Percentiles rank a stretch among this genome's conserved stretches.
Evolutionary conservation across 2,113 vertebrate genomes (phyloP).

Genomic region (Bufo gargarizans): DNA sequence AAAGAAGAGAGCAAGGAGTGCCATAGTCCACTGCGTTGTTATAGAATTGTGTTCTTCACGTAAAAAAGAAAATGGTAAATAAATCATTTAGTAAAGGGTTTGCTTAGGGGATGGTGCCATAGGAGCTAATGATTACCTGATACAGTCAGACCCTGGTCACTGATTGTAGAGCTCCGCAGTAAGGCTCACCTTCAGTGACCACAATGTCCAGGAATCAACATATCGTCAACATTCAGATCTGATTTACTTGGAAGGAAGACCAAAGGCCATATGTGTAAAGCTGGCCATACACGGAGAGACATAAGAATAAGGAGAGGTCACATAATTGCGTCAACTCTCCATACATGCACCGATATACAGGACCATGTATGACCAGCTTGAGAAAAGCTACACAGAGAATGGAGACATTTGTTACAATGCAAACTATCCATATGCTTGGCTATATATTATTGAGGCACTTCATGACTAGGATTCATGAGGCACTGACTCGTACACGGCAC

Average conservation of each 20-base stretch:
- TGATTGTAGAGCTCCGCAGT: not conserved
- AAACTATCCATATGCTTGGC: not conserved
- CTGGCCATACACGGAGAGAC: not conserved
- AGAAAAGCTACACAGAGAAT: not conserved
- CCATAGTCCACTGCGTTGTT: not conserved
- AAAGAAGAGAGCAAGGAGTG: not conserved
- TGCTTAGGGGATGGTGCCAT: not conserved
- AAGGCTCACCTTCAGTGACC: not conserved
- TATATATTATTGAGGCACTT: slow-evolving; percentile 12
- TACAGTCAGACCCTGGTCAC: not conserved
- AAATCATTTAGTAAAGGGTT: not conserved
- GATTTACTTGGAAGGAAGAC: not conserved
- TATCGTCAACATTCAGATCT: not conserved
- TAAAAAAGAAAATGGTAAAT: not conserved
- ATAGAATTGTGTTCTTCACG: not conserved
- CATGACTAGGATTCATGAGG: slow-evolving; percentile 1
- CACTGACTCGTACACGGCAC: not conserved
- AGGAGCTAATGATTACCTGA: not conserved
- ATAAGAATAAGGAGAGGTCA: not conserved
- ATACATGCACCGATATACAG: not conserved
- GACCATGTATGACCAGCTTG: not conserved
- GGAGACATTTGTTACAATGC: not conserved
- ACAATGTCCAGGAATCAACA: not conserved
- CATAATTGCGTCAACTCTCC: not conserved
- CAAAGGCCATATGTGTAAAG: not conserved